These are phyloP conservation scores for Pseudomyrmex concolor DNA, from an alignment of 1,140 invertebrate genomes.

Conservation along the genomic window DNA sequence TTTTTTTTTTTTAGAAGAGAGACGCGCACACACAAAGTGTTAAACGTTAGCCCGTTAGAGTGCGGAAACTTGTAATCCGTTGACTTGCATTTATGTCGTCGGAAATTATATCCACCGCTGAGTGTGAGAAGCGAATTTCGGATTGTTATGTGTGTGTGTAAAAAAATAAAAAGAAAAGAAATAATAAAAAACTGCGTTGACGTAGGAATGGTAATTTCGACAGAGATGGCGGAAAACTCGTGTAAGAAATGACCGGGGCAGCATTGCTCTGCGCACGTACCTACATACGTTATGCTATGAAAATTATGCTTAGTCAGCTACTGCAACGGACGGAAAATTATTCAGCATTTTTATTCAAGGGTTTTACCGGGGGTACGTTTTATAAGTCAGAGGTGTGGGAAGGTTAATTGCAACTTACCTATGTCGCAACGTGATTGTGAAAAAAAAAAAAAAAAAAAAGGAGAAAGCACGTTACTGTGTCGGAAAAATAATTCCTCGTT, in stretches of 20 bases:
- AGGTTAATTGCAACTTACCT: conserved; percentile 55
- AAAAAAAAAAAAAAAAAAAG: neutral
- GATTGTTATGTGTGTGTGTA: neutral
- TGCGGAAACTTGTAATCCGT: conserved; percentile 37
- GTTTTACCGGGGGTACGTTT: conserved; percentile 3
- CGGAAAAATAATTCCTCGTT: neutral
- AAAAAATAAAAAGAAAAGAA: no score
- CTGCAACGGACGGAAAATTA: conserved; percentile 54
- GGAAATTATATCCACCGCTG: conserved; percentile 33
- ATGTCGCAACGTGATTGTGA: conserved; percentile 7
- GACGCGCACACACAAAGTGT: no score
- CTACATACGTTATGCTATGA: conserved; percentile 36
- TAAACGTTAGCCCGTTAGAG: conserved; percentile 9
- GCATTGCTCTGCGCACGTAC: conserved; percentile 30
- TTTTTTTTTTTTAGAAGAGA: neutral
- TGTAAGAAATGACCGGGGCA: conserved; percentile 51
- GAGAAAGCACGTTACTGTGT: conserved; percentile 1
- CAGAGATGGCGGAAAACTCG: conserved; percentile 40
- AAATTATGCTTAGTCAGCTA: conserved; percentile 59
- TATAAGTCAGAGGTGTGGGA: conserved; percentile 37
- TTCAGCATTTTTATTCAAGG: conserved; percentile 55
- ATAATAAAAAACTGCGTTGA: conserved; percentile 36
- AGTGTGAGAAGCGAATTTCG: conserved; percentile 12
- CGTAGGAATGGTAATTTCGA: conserved; percentile 51
- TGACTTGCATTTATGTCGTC: conserved; percentile 35